Base-by-base conservation (phyloP, 2,888 invertebrate species). In the Campoplex capitator region DNA sequence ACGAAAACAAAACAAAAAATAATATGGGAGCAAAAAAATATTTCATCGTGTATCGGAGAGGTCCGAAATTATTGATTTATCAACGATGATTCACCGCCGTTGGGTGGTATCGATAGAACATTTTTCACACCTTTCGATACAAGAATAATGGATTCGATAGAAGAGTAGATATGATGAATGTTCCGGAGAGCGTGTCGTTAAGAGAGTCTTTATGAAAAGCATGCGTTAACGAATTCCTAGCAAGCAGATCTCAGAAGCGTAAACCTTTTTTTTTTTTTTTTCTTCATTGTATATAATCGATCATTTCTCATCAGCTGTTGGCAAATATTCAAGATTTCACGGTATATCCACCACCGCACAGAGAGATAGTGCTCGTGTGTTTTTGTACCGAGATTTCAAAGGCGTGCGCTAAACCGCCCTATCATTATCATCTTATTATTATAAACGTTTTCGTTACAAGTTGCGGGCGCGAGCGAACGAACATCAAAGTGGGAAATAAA, bases 381-480 rank as follows among this genome's bases (percentile, higher is more conserved):
- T 77, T 76, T 58, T 56, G 51, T 74, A 70, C 81, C 81, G 67
- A 32, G 56, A 65, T 73, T 78, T 82, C 68, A 67, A 83, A 86
- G 83, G 81, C 54, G 71, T 32, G 35, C 28, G 35, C 54, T 28
- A 16, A 56, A 85, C 82, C 81, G 86, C 80, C 82, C 85, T 89
- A 86, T 91, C 90, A 92, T 92, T 89, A 91, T 89, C 88, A 90
- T 77, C 87, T 92, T 91, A 92, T 92, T 92, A 92, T 89, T 88
- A 90, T 92, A 92, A 92, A 91, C 91, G 91, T 90, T 91, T 73
- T 90, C 83, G 87, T 88, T 88, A 90, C 90, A 89, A 90, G 84
- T 88, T 87, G 38, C 38, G 58, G 9, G 45, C 38, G 35, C 78
- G 70, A 54, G 86, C 86, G 68, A 35, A 56, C 62, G 76, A 28